These are phyloP conservation scores for Myopa testacea DNA, from an alignment of 2,888 invertebrate species.

Conservation along the genomic window DNA sequence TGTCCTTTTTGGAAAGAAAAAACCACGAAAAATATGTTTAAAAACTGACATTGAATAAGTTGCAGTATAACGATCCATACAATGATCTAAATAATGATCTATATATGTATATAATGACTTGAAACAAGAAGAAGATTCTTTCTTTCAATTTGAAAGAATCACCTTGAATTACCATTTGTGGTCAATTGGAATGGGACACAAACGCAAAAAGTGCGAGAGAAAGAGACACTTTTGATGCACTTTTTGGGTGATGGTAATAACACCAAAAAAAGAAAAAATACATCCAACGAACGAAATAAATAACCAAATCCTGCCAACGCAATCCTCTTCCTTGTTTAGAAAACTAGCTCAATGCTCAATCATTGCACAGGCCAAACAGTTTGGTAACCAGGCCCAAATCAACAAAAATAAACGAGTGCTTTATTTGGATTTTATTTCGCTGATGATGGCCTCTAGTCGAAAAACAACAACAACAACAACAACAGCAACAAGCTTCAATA, in stretches of 20 bases:
- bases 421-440: slow-evolving; percentile 34
- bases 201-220: not conserved
- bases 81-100: no score
- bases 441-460: not conserved
- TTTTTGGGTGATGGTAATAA: no score
- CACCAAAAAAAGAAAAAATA: not conserved
- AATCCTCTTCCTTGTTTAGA: slow-evolving; percentile 33
- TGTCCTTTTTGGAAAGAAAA: no score
- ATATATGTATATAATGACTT: no score
- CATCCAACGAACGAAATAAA: no score
- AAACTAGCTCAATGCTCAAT: not conserved
- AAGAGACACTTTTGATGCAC: not conserved
- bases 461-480: not conserved
- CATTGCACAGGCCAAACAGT: not conserved
- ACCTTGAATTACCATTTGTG: slow-evolving; percentile 32
- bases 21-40: no score
- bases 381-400: not conserved
- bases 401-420: slow-evolving; percentile 3
- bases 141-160: not conserved
- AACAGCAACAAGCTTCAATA: no score
- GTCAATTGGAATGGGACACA: slow-evolving; percentile 30
- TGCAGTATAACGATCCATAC: no score
- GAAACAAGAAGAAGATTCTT: no score
- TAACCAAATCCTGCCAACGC: not conserved
- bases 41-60: no score